phyloP scores from a whole-genome alignment of 23 tunicate species.

The Clavelina lepadiformis region DNA sequence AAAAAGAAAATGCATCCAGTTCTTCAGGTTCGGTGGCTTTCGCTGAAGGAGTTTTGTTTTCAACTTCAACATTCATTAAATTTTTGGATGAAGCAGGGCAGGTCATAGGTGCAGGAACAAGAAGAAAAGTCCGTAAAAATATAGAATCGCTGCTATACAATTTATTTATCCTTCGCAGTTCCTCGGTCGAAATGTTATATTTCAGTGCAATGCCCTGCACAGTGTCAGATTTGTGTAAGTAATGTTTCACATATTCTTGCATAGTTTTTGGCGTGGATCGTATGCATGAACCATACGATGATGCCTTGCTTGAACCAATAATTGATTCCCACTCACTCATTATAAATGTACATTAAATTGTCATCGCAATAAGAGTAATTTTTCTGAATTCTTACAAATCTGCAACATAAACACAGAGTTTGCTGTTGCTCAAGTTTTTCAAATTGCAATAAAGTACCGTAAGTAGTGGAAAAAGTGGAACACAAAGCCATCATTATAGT shows the following conservation, averaged over 20 bases:
- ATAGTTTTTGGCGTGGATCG: conserved; percentile 43
- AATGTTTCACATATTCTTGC: conserved; percentile 33
- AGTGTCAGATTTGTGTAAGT: conserved; percentile 44
- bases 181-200: conserved; percentile 51
- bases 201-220: conserved; percentile 70
- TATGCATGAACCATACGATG: conserved; percentile 74
- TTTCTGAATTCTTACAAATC: too few relatives aligned
- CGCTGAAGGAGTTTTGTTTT: neutral
- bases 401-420: too few relatives aligned
- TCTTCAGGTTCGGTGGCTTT: neutral
- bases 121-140: conserved; percentile 32
- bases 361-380: too few relatives aligned
- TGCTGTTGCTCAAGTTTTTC: too few relatives aligned
- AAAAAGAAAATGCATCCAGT: conserved; percentile 25
- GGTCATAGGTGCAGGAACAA: conserved; percentile 39
- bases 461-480: too few relatives aligned
- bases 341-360: too few relatives aligned
- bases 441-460: too few relatives aligned
- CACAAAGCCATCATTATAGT: too few relatives aligned
- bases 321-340: conserved; percentile 91
- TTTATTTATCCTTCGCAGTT: conserved; percentile 68
- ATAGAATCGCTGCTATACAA: conserved; percentile 63
- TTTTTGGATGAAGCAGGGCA: neutral
- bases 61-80: neutral
- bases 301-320: conserved; percentile 26